Evolutionary conservation across 2,797 vertebrate genomes (phyloP), one percentile per base, ranked within the genome.

Genomic region (Champsocephalus esox): DNA sequence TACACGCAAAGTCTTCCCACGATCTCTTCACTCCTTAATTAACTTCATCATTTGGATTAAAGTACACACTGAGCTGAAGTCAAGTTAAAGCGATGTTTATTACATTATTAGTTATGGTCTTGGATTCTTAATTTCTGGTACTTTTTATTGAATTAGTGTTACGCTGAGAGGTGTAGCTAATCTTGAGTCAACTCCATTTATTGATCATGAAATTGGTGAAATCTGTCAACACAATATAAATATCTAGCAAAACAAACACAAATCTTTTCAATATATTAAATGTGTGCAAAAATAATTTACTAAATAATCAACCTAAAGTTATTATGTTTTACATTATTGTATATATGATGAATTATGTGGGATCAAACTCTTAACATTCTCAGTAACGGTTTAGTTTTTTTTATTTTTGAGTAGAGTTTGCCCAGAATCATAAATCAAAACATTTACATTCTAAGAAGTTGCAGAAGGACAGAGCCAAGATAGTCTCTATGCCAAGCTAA

Each of bases 11-110:
- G 16, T 8, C 7, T 28, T 41, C 24, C 34, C 54, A 12, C 52
- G 32, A 44, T 65, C 49, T 69, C 54, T 52, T 44, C n/a, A 66
- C 69, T 57, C 61, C 64, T 32, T 75, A 34, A 75, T 50, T 71
- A 65, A 66, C 59, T 24, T 41, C 66, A 34, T 59, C 12, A 56
- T 66, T n/a, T n/a, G 17, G 19, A 58, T 38, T 54, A 34, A 43
- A 72, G 4, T 43, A 52, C 44, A 76, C 32, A 24, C 17, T 34
- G 34, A 48, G 57, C 7, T 57, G 9, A 62, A 11, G 49, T 8
- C 49, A 24, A 13, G 21, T 51, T 58, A 38, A 5, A 46, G 50
- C 45, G 24, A 54, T 48, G 12, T 45, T 73, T 11, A 68, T 32
- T 67, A 0, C 1, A 28, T n/a, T 54, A 38, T 38, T 38, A 38